Conservation (phyloP, 2,797 vertebrate species). For the Prunella strophiata region DNA sequence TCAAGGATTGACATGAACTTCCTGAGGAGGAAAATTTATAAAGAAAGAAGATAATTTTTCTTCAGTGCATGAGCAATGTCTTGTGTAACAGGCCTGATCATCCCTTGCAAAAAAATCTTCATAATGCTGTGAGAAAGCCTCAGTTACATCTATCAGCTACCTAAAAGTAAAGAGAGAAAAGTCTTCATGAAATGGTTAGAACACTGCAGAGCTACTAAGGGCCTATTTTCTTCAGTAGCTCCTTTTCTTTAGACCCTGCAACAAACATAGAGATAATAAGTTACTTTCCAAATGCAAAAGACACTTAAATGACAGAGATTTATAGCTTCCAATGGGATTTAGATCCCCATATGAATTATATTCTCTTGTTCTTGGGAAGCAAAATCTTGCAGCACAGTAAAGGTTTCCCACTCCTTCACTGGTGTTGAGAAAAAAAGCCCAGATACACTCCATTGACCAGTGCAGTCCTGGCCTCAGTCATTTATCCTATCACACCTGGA, state of each 20-base stretch:
- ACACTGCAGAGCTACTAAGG: not conserved
- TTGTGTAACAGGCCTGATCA: not conserved
- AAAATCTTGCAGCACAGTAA: not conserved
- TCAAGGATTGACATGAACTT: not conserved
- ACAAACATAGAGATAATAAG: not conserved
- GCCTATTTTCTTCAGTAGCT: not conserved
- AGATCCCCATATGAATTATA: not conserved
- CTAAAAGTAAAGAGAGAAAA: not conserved
- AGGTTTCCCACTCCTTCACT: not conserved
- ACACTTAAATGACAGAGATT: not conserved
- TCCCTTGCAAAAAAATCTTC: not conserved
- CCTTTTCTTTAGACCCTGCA: not conserved
- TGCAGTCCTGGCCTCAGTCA: not conserved
- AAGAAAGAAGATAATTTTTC: not conserved
- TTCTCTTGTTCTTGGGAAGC: not conserved
- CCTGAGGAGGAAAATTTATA: not conserved
- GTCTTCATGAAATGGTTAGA: not conserved
- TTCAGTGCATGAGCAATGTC: not conserved
- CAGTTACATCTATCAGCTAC: not conserved
- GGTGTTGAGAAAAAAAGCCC: not conserved
- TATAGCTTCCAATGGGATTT: not conserved
- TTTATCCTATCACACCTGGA: not conserved
- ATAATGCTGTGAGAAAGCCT: not conserved
- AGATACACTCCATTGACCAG: not conserved
- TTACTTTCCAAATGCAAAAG: not conserved